phyloP scores from a whole-genome alignment of 1,140 invertebrate genomes.

The Tenebrio molitor region DNA sequence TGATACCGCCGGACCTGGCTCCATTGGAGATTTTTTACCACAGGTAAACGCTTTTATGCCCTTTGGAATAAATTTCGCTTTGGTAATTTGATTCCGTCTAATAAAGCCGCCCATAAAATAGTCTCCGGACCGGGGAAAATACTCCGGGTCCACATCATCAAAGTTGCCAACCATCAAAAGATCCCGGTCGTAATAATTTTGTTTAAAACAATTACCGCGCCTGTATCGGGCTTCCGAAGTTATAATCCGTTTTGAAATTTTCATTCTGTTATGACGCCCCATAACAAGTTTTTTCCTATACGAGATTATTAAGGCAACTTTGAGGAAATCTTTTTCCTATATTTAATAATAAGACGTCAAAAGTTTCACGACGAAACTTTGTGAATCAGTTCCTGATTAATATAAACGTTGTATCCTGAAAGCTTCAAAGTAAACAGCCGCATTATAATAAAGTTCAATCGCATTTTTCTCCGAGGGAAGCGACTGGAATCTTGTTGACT shows the following conservation, averaged over 20 bases:
- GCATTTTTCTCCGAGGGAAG: slow-evolving; percentile 11
- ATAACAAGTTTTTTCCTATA: slow-evolving; percentile 35
- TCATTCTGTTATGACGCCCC: slow-evolving; percentile 10
- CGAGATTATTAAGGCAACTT: slow-evolving; percentile 36
- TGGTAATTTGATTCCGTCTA: slow-evolving; percentile 16
- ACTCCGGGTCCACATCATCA: slow-evolving; percentile 12
- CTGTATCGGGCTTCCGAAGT: background rate
- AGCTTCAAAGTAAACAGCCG: slow-evolving; percentile 44
- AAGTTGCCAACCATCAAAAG: slow-evolving; percentile 6
- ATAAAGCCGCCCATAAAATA: slow-evolving; percentile 16
- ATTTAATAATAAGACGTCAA: slow-evolving; percentile 47
- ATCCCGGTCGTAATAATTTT: slow-evolving; percentile 7
- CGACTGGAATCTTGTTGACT: slow-evolving; percentile 14
- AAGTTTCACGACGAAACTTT: slow-evolving; percentile 42
- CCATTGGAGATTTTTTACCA: slow-evolving; percentile 11
- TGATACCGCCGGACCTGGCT: background rate
- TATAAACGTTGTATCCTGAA: slow-evolving; percentile 44
- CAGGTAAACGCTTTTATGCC: slow-evolving; percentile 22
- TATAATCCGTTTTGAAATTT: slow-evolving; percentile 34
- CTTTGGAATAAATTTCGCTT: slow-evolving; percentile 27
- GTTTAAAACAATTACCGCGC: slow-evolving; percentile 19
- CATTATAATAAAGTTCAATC: slow-evolving; percentile 45
- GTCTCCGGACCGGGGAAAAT: background rate
- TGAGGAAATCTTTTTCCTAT: slow-evolving; percentile 42
- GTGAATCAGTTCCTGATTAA: slow-evolving; percentile 46